Conservation (phyloP, 2,888 invertebrate genomes). For the Ormyrus nitidulus region DNA sequence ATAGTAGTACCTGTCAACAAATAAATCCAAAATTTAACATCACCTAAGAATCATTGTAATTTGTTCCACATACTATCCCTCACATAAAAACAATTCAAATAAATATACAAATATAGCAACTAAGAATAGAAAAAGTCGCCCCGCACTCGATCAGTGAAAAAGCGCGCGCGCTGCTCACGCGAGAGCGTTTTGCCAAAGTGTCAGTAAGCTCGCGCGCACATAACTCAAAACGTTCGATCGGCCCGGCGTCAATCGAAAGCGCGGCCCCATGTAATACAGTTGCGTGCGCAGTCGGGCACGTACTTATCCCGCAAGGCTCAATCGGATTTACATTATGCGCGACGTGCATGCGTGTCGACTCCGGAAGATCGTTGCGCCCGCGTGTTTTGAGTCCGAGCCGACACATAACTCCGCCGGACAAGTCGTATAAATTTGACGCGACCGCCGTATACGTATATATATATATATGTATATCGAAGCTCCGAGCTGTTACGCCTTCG, state of each 20-base stretch:
- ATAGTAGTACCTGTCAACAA: too few relatives aligned
- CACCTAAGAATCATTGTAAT: too few relatives aligned
- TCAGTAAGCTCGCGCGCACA: too few relatives aligned
- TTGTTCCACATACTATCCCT: too few relatives aligned
- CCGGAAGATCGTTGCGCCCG: constrained; percentile 31
- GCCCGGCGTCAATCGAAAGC: not conserved
- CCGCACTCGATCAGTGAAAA: too few relatives aligned
- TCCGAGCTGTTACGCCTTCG: not conserved
- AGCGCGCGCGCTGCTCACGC: too few relatives aligned
- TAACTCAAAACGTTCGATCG: too few relatives aligned
- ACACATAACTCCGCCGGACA: constrained; percentile 21
- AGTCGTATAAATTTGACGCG: constrained; percentile 41
- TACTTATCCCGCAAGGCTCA: constrained; percentile 1
- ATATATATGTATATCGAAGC: constrained; percentile 22
- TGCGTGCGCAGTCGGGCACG: constrained; percentile 4
- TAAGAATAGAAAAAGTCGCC: too few relatives aligned
- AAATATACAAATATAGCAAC: too few relatives aligned
- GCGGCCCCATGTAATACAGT: not conserved
- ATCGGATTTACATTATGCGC: constrained; percentile 14
- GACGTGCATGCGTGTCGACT: constrained; percentile 11
- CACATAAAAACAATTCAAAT: too few relatives aligned
- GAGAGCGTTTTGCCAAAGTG: too few relatives aligned
- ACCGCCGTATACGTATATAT: not conserved
- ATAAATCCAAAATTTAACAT: too few relatives aligned
- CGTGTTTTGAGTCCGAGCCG: constrained; percentile 23